A percentile compares a stretch with the other conserved stretches of the same genome.
Conservation (phyloP, 1,140 invertebrate genomes). For the Hestina assimilis region DNA sequence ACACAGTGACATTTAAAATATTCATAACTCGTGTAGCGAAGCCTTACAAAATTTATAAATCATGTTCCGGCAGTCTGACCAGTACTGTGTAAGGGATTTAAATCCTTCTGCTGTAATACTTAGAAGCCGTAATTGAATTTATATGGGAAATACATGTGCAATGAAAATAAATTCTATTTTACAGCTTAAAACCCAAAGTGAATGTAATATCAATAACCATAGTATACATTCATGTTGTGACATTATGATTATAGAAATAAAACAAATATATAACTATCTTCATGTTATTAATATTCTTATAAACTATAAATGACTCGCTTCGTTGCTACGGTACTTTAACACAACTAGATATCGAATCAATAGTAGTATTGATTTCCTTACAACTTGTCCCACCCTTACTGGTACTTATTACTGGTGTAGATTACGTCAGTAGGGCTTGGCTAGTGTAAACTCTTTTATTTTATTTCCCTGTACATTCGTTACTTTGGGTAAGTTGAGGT, state of each 20-base stretch:
- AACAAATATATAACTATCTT: no score
- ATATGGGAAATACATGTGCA: no score
- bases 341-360: background rate
- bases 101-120: no score
- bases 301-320: no score
- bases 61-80: background rate
- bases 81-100: no score
- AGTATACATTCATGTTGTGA: no score
- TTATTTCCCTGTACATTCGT: background rate
- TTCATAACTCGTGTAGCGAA: constrained; percentile 7
- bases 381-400: background rate
- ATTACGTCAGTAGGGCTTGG: background rate
- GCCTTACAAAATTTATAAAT: constrained; percentile 20
- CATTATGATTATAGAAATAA: background rate
- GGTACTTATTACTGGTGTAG: background rate
- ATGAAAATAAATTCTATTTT: no score
- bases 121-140: no score
- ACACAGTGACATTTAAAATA: constrained; percentile 6
- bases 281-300: no score
- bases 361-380: background rate
- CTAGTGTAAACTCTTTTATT: background rate
- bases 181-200: no score
- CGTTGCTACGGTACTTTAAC: no score
- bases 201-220: no score
- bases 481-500: background rate